Base-by-base conservation (phyloP, 2,888 invertebrate species). In the Deilephila elpenor region DNA sequence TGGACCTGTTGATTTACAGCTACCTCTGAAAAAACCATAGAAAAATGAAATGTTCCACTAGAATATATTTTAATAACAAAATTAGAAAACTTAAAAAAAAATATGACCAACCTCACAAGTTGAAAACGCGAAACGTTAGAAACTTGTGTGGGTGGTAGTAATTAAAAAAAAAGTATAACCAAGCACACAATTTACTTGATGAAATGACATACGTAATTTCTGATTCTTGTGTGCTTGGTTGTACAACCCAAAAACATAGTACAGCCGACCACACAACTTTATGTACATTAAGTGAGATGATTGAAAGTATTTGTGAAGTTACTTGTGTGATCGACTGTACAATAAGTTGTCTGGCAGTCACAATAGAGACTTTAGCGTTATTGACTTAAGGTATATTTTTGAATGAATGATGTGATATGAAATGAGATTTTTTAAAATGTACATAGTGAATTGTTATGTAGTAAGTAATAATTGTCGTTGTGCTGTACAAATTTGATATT, bases 341-440 rank as follows among this genome's bases (percentile, higher is more conserved):
- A 32, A 20, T 19, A n/a, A 7, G 37, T 19, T 20, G 0, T 72
- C n/a, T 17, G 20, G 37, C 53, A 60, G 60, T 70, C 59, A 70
- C 67, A 67, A 67, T 80, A 74, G 79, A 83, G 85, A 85, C 84
- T 76, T 76, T 78, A 82, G 78, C 72, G 59, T 74, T 76, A 74
- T 85, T 82, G 79, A 75, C 44, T 78, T 88, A 86, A 86, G 84
- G 73, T 86, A 86, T 89, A 90, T 89, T 89, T 91, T 91, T 90
- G 93, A 90, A 93, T 93, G 93, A 91, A 91, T 91, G 91, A 91
- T 92, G 93, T 93, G 93, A 93, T 93, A 92, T 79, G 59, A 88
- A 83, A 84, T 87, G 89, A 92, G 87, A 91, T 92, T 91, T 88
- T 88, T 78, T 83, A 88, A 80, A 78, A 81, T 91, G 89, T 92